phyloP scores from a whole-genome alignment of 2,888 invertebrate species.

The Volucella bombylans region DNA sequence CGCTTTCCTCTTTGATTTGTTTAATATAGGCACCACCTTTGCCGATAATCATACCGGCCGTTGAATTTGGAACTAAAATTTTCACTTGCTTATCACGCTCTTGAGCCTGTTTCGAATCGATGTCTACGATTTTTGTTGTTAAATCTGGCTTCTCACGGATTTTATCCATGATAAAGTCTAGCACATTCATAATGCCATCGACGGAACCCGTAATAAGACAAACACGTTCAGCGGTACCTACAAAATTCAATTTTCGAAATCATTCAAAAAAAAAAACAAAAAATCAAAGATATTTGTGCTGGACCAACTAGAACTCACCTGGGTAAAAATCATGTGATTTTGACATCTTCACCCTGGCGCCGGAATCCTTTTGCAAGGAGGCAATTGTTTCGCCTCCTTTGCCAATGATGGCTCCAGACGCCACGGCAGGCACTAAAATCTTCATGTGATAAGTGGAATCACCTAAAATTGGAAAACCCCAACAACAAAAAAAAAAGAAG shows the following conservation, averaged over 20 bases:
- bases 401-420: constrained; percentile 99
- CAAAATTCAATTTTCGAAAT: neutral
- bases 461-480: constrained; percentile 84
- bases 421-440: constrained; percentile 97
- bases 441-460: constrained; percentile 97
- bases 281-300: neutral
- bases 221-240: constrained; percentile 96
- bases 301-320: constrained; percentile 85
- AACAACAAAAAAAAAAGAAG: too few relatives aligned
- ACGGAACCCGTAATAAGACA: constrained; percentile 95
- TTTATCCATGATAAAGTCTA: constrained; percentile 97
- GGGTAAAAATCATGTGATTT: constrained; percentile 99
- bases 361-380: constrained; percentile 98
- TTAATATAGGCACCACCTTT: constrained; percentile 98
- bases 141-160: constrained; percentile 97
- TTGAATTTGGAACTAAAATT: constrained; percentile 97
- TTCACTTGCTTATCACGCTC: constrained; percentile 97
- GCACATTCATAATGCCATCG: constrained; percentile 94
- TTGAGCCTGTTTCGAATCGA: constrained; percentile 91
- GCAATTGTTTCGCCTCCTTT: constrained; percentile 99
- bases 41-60: constrained; percentile 98
- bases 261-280: neutral
- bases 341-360: constrained; percentile 99
- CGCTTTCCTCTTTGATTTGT: constrained; percentile 96
- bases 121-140: constrained; percentile 91